Percentiles rank a stretch among this genome's conserved stretches.
Evolutionary conservation across 2,888 invertebrate genomes (phyloP).

Genomic region (Yponomeuta cagnagella): DNA sequence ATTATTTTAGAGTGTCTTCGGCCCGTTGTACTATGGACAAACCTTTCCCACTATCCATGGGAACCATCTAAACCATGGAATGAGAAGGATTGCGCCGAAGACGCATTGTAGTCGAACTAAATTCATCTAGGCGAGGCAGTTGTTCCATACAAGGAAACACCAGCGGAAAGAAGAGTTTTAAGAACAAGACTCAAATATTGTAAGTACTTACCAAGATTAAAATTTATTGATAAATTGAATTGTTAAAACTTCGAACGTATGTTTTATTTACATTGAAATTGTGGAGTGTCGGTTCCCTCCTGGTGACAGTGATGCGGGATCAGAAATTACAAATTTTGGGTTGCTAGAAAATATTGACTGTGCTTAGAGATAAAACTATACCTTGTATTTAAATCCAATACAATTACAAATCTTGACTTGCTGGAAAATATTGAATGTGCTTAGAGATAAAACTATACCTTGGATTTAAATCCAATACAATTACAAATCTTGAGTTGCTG

Average conservation of each 20-base stretch:
- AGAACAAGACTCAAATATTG: conserved; percentile 26
- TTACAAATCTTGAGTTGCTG: not conserved
- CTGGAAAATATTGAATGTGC: not conserved
- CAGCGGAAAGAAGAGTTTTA: not conserved
- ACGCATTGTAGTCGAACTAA: not conserved
- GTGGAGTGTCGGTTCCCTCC: not conserved
- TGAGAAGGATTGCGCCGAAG: not conserved
- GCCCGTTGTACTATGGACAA: no score
- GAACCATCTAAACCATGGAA: not conserved
- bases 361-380: not conserved
- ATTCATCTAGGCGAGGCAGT: conserved; percentile 17
- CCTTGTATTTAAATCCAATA: not conserved
- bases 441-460: not conserved
- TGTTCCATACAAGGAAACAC: conserved; percentile 16
- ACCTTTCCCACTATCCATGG: no score
- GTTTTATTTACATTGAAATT: conserved; percentile 45
- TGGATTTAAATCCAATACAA: not conserved
- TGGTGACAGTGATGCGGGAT: not conserved
- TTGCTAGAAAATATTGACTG: not conserved
- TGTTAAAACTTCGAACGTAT: conserved; percentile 25
- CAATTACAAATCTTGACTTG: not conserved
- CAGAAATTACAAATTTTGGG: not conserved
- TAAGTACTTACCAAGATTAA: conserved; percentile 60
- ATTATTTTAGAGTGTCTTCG: no score
- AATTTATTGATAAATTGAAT: conserved; percentile 31